Base-by-base conservation (phyloP, 2,888 invertebrate genomes). In the Anagyrus pseudococci region DNA sequence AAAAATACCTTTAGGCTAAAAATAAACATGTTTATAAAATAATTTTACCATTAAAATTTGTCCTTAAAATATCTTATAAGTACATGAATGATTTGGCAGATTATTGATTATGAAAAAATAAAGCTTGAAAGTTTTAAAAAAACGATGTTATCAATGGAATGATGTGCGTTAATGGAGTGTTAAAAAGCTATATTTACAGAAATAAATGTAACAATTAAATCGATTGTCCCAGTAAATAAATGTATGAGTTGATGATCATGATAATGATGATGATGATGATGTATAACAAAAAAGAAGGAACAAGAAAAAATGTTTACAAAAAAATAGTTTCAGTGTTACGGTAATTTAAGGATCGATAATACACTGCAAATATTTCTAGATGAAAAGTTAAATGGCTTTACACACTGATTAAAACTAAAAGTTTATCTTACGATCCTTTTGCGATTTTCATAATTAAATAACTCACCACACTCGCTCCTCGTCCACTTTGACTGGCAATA, bases 391-490 rank as follows among this genome's bases (percentile, higher is more conserved):
- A 55, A 62, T 66, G 56, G 59, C 57, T 66, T 60, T 58, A 60
- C 58, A 66, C 66, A 60, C 60, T 54, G 43, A 66, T 54, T 59
- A 55, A 59, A 20, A 55, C 61, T 66, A 57, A 58, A n/a, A 33
- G 43, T 55, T 61, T 44, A 43, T 62, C 62, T 62, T 66, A 59
- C 66, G 59, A 55, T 65, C 41, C 25, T 47, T 17, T 15, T 33
- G 20, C 2, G 26, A 22, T 41, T 46, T 26, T 33, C 17, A 26
- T 23, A 10, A 48, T 29, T 56, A 46, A 64, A 67, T 50, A 60
- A 83, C 91, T 88, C 83, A 94, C 94, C 85, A 94, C 91, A 72
- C 93, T 92, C 60, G 94, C 90, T 60, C 94, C 93, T 65, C 94
- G 87, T 43, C 93, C 93, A 56, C 93, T 92, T 78, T 94, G 93